These are phyloP conservation scores for Epinephelus lanceolatus DNA, from an alignment of 2,113 vertebrate genomes.

Conservation along the genomic window DNA sequence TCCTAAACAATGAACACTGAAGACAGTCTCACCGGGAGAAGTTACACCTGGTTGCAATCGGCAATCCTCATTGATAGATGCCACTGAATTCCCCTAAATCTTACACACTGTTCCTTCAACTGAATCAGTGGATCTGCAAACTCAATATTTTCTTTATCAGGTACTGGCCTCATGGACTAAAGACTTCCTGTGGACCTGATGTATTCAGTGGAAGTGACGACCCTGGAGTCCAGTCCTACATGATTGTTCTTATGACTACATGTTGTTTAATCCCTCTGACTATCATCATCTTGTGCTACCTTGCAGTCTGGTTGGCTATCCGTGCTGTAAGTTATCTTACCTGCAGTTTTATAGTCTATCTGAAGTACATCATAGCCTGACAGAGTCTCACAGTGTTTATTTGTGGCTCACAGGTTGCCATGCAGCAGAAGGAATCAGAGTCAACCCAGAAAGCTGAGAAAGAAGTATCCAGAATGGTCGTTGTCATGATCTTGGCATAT, in stretches of 20 bases:
- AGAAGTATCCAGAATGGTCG: slow-evolving; percentile 92
- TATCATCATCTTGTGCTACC: slow-evolving; percentile 89
- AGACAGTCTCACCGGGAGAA: too few species aligned
- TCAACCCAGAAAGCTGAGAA: slow-evolving; percentile 93
- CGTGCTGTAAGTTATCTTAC: slow-evolving; percentile 81
- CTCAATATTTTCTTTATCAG: slow-evolving; percentile 66
- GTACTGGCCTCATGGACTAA: slow-evolving; percentile 93
- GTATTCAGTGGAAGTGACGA: slow-evolving; percentile 91
- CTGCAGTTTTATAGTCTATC: background rate
- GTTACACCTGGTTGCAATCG: too few species aligned
- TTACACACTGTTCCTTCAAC: background rate
- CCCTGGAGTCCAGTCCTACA: slow-evolving; percentile 89
- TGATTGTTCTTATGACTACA: slow-evolving; percentile 89
- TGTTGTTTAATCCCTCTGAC: slow-evolving; percentile 87
- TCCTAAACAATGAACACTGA: too few species aligned
- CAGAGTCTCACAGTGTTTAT: background rate
- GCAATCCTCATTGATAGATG: too few species aligned
- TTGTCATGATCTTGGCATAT: slow-evolving; percentile 89
- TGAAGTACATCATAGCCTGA: background rate
- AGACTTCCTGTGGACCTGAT: slow-evolving; percentile 93
- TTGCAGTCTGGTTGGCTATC: slow-evolving; percentile 90
- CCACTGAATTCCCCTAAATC: too few species aligned
- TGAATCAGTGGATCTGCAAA: background rate
- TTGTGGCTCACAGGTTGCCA: slow-evolving; percentile 85
- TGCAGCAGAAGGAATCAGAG: slow-evolving; percentile 92